Base-by-base conservation (phyloP, 1,140 invertebrate genomes). In the Zophobas atratus region DNA sequence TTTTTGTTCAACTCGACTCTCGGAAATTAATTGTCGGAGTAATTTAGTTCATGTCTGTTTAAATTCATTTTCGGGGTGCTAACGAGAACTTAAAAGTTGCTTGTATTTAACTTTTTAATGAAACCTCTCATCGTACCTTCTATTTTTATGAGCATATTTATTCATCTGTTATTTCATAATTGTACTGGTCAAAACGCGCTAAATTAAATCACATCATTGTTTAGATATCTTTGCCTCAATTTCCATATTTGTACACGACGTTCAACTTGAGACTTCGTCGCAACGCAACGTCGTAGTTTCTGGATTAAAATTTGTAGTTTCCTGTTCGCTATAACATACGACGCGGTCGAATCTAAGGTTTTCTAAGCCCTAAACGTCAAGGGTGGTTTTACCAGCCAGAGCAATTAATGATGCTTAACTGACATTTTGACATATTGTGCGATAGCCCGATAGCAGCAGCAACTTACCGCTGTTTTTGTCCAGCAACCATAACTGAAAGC, bases 101-200 rank as follows among this genome's bases (percentile, higher is more conserved):
- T 20, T 48, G 70, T 72, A 79, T 63, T 79, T 79, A 79, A 79
- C 78, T 79, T 79, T 79, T 76, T 79, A 79, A 79, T 79, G 75
- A 79, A 79, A 76, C 70, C 48, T 76, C 48, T 76, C 70, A 53
- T 79, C 75, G 51, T 67, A 79, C 75, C 77, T 79, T 56, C 1
- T 48, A 72, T 72, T 53, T 77, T 77, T 41, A 67, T 67, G 41
- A 43, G 60, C 60, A 72, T 60, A 55, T 55, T 55, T 48, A 34
- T 77, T 49, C 39, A 35, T 43, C 60, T 41, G 76, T 55, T 76
- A 76, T 43, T 48, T 39, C 36, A 32, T 77, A 71, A 71, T 71
- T 71, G 53, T 77, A 70, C 72, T 77, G 41, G 53, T 33, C 2
- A 56, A 49, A 43, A 67, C 38, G 41, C 20, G 60, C 39, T 41